Conservation (phyloP, 1,140 invertebrate species). For the Planococcus citri region DNA sequence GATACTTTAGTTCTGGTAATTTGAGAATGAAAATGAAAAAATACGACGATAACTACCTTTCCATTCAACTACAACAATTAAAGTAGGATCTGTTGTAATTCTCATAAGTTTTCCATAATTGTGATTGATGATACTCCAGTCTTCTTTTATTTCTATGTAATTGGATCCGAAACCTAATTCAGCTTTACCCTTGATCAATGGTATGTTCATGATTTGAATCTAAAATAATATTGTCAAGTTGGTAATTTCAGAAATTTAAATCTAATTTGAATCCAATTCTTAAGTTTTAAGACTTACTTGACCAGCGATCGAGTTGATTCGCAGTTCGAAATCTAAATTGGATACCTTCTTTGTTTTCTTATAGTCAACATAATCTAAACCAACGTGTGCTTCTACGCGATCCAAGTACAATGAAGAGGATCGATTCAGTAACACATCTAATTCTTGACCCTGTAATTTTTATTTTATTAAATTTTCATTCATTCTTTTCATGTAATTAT, state of each 20-base stretch:
- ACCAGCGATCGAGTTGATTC: not conserved
- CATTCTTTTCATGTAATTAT: not conserved
- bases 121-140: not conserved
- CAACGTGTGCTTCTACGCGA: not conserved
- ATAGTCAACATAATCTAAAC: not conserved
- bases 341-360: not conserved
- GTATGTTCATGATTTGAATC: not conserved
- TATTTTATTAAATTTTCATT: not conserved
- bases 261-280: no score
- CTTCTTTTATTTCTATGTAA: not conserved
- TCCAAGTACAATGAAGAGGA: not conserved
- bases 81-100: not conserved
- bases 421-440: not conserved
- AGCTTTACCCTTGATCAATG: not conserved
- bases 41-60: not conserved
- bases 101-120: not conserved
- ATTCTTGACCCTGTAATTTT: not conserved
- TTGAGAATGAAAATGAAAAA: no score
- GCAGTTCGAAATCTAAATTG: not conserved
- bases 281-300: not conserved
- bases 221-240: not conserved
- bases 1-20: not conserved
- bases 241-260: no score
- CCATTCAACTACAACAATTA: not conserved
- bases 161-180: not conserved